Conservation (phyloP, 1,140 invertebrate species). For the Drosophila ficusphila region DNA sequence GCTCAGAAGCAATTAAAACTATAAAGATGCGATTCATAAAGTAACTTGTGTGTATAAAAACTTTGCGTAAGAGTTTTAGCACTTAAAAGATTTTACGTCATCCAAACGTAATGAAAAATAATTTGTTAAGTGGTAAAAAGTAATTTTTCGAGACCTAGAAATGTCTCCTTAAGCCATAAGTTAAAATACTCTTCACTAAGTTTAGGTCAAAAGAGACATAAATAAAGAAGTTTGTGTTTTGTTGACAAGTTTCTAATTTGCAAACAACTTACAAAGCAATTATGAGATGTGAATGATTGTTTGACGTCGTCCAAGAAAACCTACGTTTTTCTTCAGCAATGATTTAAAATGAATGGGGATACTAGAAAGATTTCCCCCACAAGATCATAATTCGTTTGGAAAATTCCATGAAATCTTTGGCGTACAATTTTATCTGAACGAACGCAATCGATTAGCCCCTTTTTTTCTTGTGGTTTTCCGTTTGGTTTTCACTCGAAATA, state of each 20-base stretch:
- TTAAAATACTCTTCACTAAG: background rate
- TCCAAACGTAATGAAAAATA: background rate
- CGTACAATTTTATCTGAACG: background rate
- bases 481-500: conserved; percentile 35
- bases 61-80: no score
- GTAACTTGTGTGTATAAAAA: no score
- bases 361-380: background rate
- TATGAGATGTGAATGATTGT: no score
- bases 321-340: background rate
- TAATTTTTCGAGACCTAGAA: background rate
- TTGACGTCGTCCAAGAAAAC: no score
- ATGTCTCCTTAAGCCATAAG: background rate
- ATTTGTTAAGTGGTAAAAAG: background rate
- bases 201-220: background rate
- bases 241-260: background rate
- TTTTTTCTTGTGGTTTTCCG: conserved; percentile 5
- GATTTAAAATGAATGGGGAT: background rate
- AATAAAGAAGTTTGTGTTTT: background rate
- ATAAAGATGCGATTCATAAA: background rate
- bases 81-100: no score
- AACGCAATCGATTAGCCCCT: conserved; percentile 22
- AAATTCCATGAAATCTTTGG: background rate
- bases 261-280: background rate
- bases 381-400: background rate
- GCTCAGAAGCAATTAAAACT: background rate